Evolutionary conservation across 2,888 invertebrate genomes (phyloP).

Genomic region (Microctonus hyperodae): DNA sequence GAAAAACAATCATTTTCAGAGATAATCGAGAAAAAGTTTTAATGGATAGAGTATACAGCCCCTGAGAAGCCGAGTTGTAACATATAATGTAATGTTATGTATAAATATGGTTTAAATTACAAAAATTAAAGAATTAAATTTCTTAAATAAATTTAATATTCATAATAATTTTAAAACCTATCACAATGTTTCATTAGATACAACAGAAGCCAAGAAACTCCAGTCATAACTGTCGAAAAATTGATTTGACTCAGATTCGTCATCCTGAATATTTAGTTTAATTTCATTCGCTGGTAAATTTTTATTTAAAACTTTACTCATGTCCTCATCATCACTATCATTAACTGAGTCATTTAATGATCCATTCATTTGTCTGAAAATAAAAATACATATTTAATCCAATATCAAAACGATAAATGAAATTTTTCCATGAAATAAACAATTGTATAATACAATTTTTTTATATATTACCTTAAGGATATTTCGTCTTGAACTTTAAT

Average conservation of each 20-base stretch:
- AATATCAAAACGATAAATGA: slow-evolving; percentile 22
- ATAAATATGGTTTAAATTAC: background rate
- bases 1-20: too few relatives aligned
- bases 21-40: too few relatives aligned
- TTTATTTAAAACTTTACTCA: slow-evolving; percentile 26
- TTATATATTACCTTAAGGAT: slow-evolving; percentile 38
- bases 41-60: too few relatives aligned
- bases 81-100: too few relatives aligned
- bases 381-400: background rate
- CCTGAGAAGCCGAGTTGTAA: too few relatives aligned
- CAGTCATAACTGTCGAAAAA: slow-evolving; percentile 49
- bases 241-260: slow-evolving; percentile 33
- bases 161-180: background rate
- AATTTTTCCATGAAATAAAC: background rate
- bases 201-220: slow-evolving; percentile 51
- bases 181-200: slow-evolving; percentile 45
- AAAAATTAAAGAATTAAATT: background rate
- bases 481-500: slow-evolving; percentile 40
- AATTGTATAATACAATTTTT: background rate
- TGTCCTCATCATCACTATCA: slow-evolving; percentile 43
- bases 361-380: slow-evolving; percentile 17
- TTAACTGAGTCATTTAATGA: slow-evolving; percentile 34
- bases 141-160: background rate
- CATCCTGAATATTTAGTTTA: slow-evolving; percentile 20
- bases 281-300: slow-evolving; percentile 26